Base-by-base conservation (phyloP, 2,797 vertebrate genomes). In the Enteromius afrohamiltoni region DNA sequence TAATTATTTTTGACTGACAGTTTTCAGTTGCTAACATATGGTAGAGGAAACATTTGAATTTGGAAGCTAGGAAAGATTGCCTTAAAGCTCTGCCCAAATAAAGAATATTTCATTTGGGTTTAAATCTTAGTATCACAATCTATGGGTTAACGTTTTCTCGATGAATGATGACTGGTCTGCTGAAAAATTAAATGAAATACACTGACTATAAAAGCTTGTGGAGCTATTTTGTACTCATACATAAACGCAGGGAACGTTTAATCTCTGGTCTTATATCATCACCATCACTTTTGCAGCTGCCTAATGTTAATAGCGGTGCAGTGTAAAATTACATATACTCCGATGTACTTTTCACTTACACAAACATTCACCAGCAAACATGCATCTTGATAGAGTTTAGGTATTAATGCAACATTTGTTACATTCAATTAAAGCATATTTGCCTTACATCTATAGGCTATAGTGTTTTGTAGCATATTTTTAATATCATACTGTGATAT, bases 211-310 rank as follows among this genome's bases (percentile, higher is more conserved):
- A 62, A 77, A 83, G 9, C 14, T 23, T n/a, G 40, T 3, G 0
- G 83, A 76, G 81, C 88, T 87, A 88, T 89, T 86, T 87, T 92
- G 88, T 85, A 85, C 75, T 60, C 1, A 0, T 51, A 77, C 70
- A 85, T 85, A 87, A 60, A 69, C 11, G 0, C 51, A 83, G 86
- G 89, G 87, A 88, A 87, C 31, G 17, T 42, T 77, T 83, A 26
- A 77, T 51, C 80, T 85, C 5, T 77, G 88, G 87, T 90, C 90
- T 85, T 45, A 40, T 88, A 85, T 91, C 88, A 88, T 80, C 88
- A 31, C 76, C 82, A 69, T 80, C 26, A 65, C 85, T 86, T 65
- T 69, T 58, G 69, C 79, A 86, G 81, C 85, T 86, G 47, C 58
- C 79, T 58, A 75, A 80, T 83, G 55, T 55, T 64, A 77, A 79